These are phyloP conservation scores for Aphelenchoides fujianensis DNA, from an alignment of 1,140 invertebrate genomes.

Conservation along the genomic window DNA sequence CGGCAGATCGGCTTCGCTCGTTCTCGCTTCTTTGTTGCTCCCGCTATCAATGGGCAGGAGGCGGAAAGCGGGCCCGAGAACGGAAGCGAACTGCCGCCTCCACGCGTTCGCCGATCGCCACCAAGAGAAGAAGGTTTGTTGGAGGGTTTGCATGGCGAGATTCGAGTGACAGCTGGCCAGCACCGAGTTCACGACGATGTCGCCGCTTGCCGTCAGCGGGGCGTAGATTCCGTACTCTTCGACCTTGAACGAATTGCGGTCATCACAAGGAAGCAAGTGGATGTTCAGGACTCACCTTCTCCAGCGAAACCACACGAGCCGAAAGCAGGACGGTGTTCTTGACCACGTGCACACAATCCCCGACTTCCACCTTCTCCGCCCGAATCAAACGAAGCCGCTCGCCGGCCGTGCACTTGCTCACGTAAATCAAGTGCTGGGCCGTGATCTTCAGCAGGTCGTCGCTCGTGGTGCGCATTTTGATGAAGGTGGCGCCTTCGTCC, in stretches of 20 bases:
- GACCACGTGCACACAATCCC: conserved; percentile 40
- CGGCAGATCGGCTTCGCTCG: conserved; percentile 17
- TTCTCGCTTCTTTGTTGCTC: background rate
- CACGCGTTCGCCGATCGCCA: conserved; percentile 29
- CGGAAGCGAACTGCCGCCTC: conserved; percentile 1
- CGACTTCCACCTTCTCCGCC: conserved; percentile 34
- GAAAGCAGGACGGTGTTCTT: background rate
- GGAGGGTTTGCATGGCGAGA: conserved; percentile 51
- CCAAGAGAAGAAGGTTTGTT: conserved; percentile 53
- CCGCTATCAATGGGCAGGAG: conserved; percentile 6
- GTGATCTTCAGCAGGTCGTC: conserved; percentile 36
- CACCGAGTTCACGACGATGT: conserved; percentile 48
- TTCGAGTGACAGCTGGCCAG: conserved; percentile 52
- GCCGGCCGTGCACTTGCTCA: conserved; percentile 23
- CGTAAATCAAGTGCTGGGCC: conserved; percentile 38
- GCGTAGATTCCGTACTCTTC: conserved; percentile 43
- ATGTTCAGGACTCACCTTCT: conserved; percentile 20
- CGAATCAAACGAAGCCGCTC: conserved; percentile 24
- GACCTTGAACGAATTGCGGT: conserved; percentile 5
- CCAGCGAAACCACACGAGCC: conserved; percentile 8
- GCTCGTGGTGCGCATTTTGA: conserved; percentile 23
- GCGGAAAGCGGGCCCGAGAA: conserved; percentile 11
- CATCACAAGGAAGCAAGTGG: background rate
- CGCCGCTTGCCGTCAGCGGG: conserved; percentile 47
- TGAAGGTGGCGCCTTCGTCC: conserved; percentile 31